Conservation (phyloP, 2,888 invertebrate genomes). For the Xylophagus ater region DNA sequence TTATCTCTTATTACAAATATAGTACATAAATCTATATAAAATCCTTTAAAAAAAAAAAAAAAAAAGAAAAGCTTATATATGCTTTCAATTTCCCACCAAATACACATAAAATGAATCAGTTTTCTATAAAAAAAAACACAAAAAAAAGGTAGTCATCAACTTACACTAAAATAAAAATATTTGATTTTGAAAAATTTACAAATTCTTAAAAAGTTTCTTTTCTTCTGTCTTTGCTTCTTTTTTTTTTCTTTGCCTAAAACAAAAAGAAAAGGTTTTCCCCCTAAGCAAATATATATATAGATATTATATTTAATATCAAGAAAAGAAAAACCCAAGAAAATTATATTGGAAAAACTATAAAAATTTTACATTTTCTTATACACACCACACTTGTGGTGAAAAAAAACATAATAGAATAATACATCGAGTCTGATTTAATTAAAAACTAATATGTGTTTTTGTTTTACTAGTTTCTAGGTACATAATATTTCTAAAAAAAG, state of each 20-base stretch:
- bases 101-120: too few species aligned
- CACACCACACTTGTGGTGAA: slow-evolving; percentile 7
- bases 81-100: too few species aligned
- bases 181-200: slow-evolving; percentile 5
- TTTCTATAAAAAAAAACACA: too few species aligned
- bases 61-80: too few species aligned
- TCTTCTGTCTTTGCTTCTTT: background rate
- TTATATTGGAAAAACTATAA: background rate
- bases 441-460: background rate
- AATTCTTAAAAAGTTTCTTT: background rate
- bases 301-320: background rate
- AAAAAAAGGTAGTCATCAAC: too few species aligned
- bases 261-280: background rate
- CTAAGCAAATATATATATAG: background rate
- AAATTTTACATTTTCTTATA: background rate
- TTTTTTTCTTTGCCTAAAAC: background rate
- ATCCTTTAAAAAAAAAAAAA: too few species aligned
- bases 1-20: too few species aligned
- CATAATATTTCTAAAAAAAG: background rate
- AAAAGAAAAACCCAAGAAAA: background rate
- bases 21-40: too few species aligned
- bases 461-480: background rate
- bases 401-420: background rate
- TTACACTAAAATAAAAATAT: slow-evolving; percentile 8
- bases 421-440: background rate